Base-by-base conservation (phyloP, 2,113 vertebrate genomes). In the Oreochromis niloticus region DNA sequence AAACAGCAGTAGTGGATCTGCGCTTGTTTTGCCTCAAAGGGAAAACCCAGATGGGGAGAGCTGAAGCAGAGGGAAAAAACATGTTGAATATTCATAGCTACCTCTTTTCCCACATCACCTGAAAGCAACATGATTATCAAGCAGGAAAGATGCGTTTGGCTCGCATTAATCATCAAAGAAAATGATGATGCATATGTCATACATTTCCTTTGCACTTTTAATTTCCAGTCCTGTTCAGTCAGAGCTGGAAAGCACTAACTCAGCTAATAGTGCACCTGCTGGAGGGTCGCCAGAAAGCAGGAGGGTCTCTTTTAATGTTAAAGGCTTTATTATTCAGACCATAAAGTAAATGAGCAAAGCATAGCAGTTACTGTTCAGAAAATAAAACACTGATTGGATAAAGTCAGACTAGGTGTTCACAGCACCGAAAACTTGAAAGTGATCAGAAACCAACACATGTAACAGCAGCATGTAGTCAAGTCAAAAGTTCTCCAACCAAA, bases 71-170 rank as follows among this genome's bases (percentile, higher is more conserved):
- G 27, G 59, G 55, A n/a, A 81, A 75, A 75, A 75, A 75, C 43
- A 80, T 24, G 30, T 56, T 82, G 30, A 86, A 90, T 90, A 83
- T 89, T 89, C 54, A 92, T 27, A 16, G 43, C 41, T 59, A 22
- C 32, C 17, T 87, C 27, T 46, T 56, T 22, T 80, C 32, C 14
- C 56, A 39, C 59, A 24, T 80, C 82, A 81, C 48, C 63, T 82
- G 50, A 87, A 57, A 32, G 59, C 66, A 22, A 10, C 14, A 9
- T 66, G 78, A 68, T 71, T 34, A 83, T 41, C 48, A 82, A 16
- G 4, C 34, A 63, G 63, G 16, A 73, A 68, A 88, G 39, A 46
- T 50, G 36, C 10, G 41, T 78, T 36, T 27, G 57, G 16, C 55
- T 87, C 13, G 2, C 17, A 46, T 39, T 66, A 59, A 43, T 85